Percentiles rank a stretch among this genome's conserved stretches.
These are phyloP conservation scores for Brachylomia viminalis DNA, from an alignment of 2,888 invertebrate species.

Conservation along the genomic window DNA sequence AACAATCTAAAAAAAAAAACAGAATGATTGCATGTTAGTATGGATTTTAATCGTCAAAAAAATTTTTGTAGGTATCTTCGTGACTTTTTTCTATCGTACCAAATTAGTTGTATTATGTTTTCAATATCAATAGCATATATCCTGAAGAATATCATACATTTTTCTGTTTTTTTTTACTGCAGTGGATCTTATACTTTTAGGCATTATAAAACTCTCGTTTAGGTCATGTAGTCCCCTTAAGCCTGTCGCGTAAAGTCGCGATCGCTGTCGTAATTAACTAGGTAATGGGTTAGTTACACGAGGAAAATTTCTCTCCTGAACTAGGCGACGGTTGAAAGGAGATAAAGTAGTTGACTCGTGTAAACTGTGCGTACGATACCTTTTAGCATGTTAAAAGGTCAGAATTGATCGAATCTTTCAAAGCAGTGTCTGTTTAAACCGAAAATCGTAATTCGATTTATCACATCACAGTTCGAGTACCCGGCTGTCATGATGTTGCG, in stretches of 20 bases:
- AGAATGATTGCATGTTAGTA: too few species aligned
- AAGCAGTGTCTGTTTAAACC: background rate
- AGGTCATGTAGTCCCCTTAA: too few species aligned
- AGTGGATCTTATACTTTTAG: too few species aligned
- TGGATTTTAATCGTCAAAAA: too few species aligned
- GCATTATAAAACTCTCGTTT: too few species aligned
- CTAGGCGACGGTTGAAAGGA: background rate
- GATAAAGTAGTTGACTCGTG: background rate
- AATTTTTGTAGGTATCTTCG: too few species aligned
- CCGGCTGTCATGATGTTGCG: background rate
- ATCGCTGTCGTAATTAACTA: constrained; percentile 28
- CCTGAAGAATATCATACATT: too few species aligned
- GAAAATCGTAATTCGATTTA: background rate
- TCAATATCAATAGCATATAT: too few species aligned
- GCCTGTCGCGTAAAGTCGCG: background rate
- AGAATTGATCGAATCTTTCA: background rate
- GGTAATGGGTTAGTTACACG: constrained; percentile 2
- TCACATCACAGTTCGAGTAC: background rate
- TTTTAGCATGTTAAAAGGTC: background rate
- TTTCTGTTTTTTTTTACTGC: too few species aligned
- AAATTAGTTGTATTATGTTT: too few species aligned
- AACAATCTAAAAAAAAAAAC: too few species aligned
- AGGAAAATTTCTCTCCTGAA: background rate
- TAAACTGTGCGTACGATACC: background rate
- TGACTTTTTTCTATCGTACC: too few species aligned